Evolutionary conservation across 2,888 invertebrate species (phyloP), one percentile per base, ranked within the genome.

Genomic region (Branchinecta sandiegonensis): DNA sequence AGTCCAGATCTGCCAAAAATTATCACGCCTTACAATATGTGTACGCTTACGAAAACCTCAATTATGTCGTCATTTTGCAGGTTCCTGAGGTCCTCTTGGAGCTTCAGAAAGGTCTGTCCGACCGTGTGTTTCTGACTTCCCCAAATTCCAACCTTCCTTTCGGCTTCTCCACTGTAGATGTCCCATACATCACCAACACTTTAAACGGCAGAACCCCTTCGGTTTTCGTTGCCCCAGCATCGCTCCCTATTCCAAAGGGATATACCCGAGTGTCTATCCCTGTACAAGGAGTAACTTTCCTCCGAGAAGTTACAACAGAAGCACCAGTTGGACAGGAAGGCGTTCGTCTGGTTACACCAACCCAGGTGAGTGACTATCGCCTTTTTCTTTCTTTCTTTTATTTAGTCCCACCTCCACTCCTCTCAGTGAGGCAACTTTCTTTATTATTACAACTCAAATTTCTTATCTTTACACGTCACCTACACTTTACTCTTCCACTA

Each of bases 211-310:
- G 23, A 56, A 8, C 63, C 10, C 63, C 63, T 2, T n/a, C 63
- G 10, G 63, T 56, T 17, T 56, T 56, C 23, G 63, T 56, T 56
- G 63, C 63, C 23, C 63, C 63, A 17, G 63, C 63, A 17, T 56
- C 63, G 63, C 63, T 56, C 23, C 63, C 63, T 23, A 17, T 56
- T 9, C 63, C 63, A 56, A 56, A 56, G 23, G 63, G 63, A 23
- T 56, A 56, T 56, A 56, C 63, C 23, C 63, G 63, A 17, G 63
- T 56, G 9, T 56, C 63, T 23, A 56, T 56, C 23, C 63, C 63
- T 56, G 63, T 56, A 17, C 8, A 23, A 56, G 63, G 63, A 23
- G 23, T 56, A 8, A 56, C 63, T 8, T 56, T 56, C 63, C 23
- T 56, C 14, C n/a, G 23, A 56, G 23, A 8, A 17, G 63, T 23